Evolutionary conservation across 2,888 invertebrate genomes (phyloP).

Genomic region (Eugnorisma glareosa): DNA sequence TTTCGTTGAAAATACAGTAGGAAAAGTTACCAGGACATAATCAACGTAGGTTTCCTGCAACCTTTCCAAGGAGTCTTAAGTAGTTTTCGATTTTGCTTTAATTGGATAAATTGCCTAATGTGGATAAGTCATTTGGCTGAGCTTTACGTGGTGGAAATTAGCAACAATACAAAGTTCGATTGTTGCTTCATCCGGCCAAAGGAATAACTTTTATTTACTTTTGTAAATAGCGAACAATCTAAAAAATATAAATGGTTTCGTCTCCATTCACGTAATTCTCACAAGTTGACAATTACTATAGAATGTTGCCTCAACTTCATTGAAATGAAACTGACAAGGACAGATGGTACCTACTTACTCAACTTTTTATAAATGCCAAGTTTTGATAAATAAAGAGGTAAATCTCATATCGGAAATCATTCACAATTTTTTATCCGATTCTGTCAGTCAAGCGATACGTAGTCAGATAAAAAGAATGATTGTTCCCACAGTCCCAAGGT

Average conservation of each 20-base stretch:
- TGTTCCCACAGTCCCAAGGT: conserved; percentile 64
- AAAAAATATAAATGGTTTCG: neutral
- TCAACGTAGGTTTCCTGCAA: neutral
- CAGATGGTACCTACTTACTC: neutral
- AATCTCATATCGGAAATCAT: conserved; percentile 28
- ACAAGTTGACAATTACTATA: neutral
- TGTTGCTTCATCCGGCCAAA: neutral
- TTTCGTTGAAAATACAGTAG: neutral
- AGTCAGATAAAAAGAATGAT: conserved; percentile 54
- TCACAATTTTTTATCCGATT: conserved; percentile 43
- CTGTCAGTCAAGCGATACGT: conserved; percentile 20
- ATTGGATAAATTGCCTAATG: neutral
- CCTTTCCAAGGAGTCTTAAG: neutral
- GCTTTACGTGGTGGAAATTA: neutral
- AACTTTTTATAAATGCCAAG: conserved; percentile 25
- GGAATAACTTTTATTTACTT: neutral
- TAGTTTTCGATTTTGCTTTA: neutral
- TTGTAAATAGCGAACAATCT: neutral
- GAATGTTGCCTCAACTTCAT: conserved; percentile 9
- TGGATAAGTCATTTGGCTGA: neutral
- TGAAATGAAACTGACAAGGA: conserved; percentile 8
- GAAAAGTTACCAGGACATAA: neutral
- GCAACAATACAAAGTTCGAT: neutral
- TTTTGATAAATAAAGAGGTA: conserved; percentile 17
- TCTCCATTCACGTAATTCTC: conserved; percentile 2